Evolutionary conservation across 2,113 vertebrate species (phyloP), one percentile per base, ranked within the genome.

Genomic region (Emberiza fucata): DNA sequence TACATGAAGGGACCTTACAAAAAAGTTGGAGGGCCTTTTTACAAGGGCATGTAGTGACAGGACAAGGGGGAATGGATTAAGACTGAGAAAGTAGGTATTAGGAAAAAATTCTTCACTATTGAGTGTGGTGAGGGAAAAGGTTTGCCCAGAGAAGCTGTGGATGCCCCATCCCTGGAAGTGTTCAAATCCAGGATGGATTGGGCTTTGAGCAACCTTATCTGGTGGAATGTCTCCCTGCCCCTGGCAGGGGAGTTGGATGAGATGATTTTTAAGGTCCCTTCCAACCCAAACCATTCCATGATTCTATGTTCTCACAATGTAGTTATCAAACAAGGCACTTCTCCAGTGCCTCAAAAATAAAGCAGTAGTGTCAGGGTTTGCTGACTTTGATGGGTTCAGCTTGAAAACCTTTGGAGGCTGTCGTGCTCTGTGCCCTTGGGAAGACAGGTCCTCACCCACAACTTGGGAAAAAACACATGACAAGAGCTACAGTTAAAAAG

Each of bases 101-200:
- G 7, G n/a, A 89, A 75, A 22, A 75, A 81, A 60, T 12, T 51
- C 17, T 61, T 45, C 28, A 40, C 24, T 27, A 21, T 40, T 35
- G 20, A 25, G 20, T 9, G 20, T 40, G 9, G 16, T 68, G 21
- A 75, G 24, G 33, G 45, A 75, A 39, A 42, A 53, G 7, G 16
- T 22, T n/a, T 45, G 13, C 23, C 6, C n/a, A 47, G 24, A 35
- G 24, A 25, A 82, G 21, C 5, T 47, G 25, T 22, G 40, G 25
- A 54, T 54, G 23, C 6, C 25, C 24, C 35, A 22, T 27, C 8
- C 47, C n/a, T 35, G 4, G 11, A 53, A 68, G 17, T 22, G 13
- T 19, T 47, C 29, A 61, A 27, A 81, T 25, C 1, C n/a, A 61
- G n/a, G 13, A 0, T 47, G 24, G n/a, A 29, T 0, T 51, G 11